Evolutionary conservation across 2,888 invertebrate species (phyloP).

Genomic region (Lymantria monacha): DNA sequence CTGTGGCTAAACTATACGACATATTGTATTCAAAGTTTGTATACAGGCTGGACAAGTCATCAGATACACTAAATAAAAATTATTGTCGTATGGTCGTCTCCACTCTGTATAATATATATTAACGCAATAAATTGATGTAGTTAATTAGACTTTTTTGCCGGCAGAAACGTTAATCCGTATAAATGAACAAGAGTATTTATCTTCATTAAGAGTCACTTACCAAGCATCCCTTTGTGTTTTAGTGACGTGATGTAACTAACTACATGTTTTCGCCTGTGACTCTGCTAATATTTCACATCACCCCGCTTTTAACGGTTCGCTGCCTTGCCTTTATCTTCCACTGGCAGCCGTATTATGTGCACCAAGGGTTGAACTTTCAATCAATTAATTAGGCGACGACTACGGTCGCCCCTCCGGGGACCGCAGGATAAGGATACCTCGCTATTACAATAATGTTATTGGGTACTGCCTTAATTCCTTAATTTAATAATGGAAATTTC

Average conservation of each 20-base stretch:
- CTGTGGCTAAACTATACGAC: too few species aligned
- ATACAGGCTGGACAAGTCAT: too few species aligned
- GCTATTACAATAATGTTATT: conserved; percentile 68
- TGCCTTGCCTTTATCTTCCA: conserved; percentile 74
- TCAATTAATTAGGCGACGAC: conserved; percentile 79
- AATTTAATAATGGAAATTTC: conserved; percentile 49
- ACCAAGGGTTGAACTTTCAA: conserved; percentile 76
- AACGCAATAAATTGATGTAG: conserved; percentile 41
- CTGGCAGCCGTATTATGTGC: conserved; percentile 75
- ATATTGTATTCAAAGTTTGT: too few species aligned
- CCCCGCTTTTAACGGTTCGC: conserved; percentile 71
- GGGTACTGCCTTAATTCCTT: conserved; percentile 53
- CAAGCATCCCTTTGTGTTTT: conserved; percentile 76
- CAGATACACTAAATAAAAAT: too few species aligned
- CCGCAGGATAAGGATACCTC: conserved; percentile 52
- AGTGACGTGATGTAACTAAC: conserved; percentile 72
- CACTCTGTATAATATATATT: too few species aligned
- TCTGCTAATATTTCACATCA: conserved; percentile 78
- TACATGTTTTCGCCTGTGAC: conserved; percentile 73
- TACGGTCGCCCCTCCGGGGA: conserved; percentile 62
- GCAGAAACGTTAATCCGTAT: conserved; percentile 70
- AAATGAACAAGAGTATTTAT: conserved; percentile 78
- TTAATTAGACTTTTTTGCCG: conserved; percentile 64
- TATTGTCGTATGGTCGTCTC: too few species aligned
- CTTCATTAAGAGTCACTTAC: conserved; percentile 78